Percentiles rank a stretch among this genome's conserved stretches.
Conservation (phyloP, 2,113 vertebrate genomes). For the Synodontis membranacea region DNA sequence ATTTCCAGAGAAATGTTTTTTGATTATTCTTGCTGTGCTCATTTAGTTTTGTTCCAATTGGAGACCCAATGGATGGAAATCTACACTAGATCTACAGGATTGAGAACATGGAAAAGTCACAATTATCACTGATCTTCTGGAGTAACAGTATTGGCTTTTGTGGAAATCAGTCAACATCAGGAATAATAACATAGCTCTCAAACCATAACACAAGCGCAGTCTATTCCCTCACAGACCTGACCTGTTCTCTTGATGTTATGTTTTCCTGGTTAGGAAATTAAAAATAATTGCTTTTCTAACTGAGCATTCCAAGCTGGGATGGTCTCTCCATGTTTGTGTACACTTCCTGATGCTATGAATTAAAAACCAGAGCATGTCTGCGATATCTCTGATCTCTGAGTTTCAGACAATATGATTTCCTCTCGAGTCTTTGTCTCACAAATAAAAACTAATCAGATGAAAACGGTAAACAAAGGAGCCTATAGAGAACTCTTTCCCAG, state of each 20-base stretch:
- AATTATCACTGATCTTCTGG: neutral
- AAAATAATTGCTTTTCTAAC: neutral
- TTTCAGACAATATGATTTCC: slow-evolving; percentile 5
- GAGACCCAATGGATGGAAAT: neutral
- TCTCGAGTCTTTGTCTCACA: neutral
- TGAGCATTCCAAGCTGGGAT: neutral
- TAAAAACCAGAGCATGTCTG: neutral
- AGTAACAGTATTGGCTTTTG: neutral
- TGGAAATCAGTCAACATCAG: neutral
- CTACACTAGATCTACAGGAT: neutral
- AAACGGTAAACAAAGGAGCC: neutral
- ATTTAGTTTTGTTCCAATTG: neutral
- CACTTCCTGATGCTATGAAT: neutral
- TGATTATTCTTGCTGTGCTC: neutral
- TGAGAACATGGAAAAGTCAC: neutral
- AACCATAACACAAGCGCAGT: neutral
- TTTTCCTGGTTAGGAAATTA: neutral
- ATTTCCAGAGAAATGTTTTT: no score
- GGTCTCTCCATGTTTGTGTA: neutral
- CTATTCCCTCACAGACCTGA: neutral
- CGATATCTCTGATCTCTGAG: neutral
- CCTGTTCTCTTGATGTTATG: neutral
- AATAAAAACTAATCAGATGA: slow-evolving; percentile 5
- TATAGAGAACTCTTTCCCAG: neutral
- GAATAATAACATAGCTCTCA: neutral